A percentile compares a stretch with the other conserved stretches of the same genome.
phyloP scores from a whole-genome alignment of 2,797 vertebrate species.

The Cirrhinus molitorella region DNA sequence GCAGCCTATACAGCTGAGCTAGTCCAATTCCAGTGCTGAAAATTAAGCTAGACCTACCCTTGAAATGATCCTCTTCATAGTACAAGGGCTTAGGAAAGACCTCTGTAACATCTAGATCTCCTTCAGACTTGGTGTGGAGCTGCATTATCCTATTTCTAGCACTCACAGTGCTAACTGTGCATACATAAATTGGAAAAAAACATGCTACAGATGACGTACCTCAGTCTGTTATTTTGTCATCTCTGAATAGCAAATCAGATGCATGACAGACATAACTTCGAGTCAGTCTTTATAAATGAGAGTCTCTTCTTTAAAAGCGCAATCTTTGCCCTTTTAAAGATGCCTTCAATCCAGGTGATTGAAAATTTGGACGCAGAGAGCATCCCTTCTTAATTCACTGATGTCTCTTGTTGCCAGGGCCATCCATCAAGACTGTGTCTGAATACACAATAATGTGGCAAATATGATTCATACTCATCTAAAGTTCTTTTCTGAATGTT shows the following conservation, averaged over 20 bases:
- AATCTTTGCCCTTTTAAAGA: slow-evolving; percentile 33
- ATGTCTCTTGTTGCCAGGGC: slow-evolving; percentile 27
- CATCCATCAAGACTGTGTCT: slow-evolving; percentile 9
- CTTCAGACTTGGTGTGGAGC: background rate
- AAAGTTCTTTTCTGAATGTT: slow-evolving; percentile 17
- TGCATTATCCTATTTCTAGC: background rate
- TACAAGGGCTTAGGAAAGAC: too few relatives aligned
- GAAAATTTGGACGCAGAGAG: slow-evolving; percentile 23
- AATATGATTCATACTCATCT: background rate
- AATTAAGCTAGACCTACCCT: background rate
- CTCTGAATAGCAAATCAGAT: background rate
- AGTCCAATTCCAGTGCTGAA: background rate
- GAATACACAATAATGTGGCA: slow-evolving; percentile 17
- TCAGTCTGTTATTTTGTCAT: background rate
- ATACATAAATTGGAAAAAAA: background rate
- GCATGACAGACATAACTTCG: background rate
- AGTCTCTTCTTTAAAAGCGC: slow-evolving; percentile 28
- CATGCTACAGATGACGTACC: background rate
- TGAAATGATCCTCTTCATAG: background rate
- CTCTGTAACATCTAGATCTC: background rate
- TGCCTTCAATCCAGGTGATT: slow-evolving; percentile 32
- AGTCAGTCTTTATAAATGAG: slow-evolving; percentile 31
- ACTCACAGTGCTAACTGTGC: background rate
- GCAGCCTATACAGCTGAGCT: slow-evolving; percentile 5
- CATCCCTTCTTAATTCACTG: slow-evolving; percentile 14